These are phyloP conservation scores for Chelonia mydas DNA, from an alignment of 2,797 vertebrate genomes.

Conservation along the genomic window DNA sequence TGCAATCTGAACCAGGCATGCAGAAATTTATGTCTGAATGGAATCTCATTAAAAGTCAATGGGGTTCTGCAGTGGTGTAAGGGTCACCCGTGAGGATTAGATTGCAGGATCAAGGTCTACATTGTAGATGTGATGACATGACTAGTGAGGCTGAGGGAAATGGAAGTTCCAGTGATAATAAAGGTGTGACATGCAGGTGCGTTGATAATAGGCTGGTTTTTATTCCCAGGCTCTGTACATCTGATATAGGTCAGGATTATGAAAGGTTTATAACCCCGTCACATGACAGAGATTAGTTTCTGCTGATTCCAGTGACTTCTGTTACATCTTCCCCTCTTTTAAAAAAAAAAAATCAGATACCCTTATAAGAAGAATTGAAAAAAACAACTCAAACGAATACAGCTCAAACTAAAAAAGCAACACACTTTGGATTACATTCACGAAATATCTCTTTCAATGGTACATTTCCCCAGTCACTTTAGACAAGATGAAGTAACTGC, in stretches of 20 bases:
- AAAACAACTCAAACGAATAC: background rate
- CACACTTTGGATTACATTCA: background rate
- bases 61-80: rapidly evolving
- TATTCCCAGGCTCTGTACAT: conserved; percentile 36
- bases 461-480: background rate
- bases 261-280: conserved; percentile 32
- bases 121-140: background rate
- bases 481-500: conserved; percentile 5
- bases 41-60: background rate
- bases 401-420: conserved; percentile 23
- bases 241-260: conserved; percentile 39
- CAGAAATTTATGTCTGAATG: background rate
- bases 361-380: conserved; percentile 3
- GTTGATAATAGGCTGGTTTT: conserved; percentile 55
- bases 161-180: conserved; percentile 22
- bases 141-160: conserved; percentile 16
- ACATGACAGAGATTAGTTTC: background rate
- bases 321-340: background rate
- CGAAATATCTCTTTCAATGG: background rate
- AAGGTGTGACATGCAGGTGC: conserved; percentile 22
- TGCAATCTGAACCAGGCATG: background rate
- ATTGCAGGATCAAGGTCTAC: background rate
- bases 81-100: background rate
- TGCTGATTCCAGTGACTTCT: conserved; percentile 19
- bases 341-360: background rate